Base-by-base conservation (phyloP, 2,888 invertebrate species). In the Perdita meconis region DNA sequence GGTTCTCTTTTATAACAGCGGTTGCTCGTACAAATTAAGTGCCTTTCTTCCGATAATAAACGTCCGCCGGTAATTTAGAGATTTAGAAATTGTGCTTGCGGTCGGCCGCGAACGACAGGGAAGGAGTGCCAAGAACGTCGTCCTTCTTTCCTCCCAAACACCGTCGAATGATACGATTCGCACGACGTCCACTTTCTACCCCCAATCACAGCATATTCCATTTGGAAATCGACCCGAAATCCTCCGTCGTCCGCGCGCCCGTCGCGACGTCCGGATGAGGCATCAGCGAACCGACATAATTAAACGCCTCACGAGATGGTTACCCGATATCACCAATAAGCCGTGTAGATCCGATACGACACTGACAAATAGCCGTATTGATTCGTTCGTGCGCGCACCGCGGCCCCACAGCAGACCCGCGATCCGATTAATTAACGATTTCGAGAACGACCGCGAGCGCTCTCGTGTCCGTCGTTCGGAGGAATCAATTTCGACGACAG, bases 21-120 rank as follows among this genome's bases (percentile, higher is more conserved):
- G 75, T 72, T 80, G 75, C 78, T 70, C 75, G 79, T 79, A 82
- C 85, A 85, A 85, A 85, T 85, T 85, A 85, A 85, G 85, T 85
- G 77, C 71, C 83, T 85, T 79, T 85, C 85, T 83, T 83, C 73
- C 80, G 83, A 85, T 80, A 83, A 77, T 85, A 85, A 85, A 83
- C 75, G 82, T 85, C 85, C 75, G 73, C 16, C 75, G 75, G 65
- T 85, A 82, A 85, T 85, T 85, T 85, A 82, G 69, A 71, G 85
- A 85, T 85, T 85, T 83, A 82, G 85, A 85, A 85, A 83, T 82
- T 75, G 83, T 71, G 61, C 70, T 66, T 42, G 63, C 63, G 74
- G 61, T 59, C 67, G n/a, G 76, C 40, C 38, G 61, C 51, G 59
- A 36, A 42, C 53, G 40, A 13, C 6, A 38, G 42, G 34, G 26